phyloP scores from a whole-genome alignment of 2,888 invertebrate genomes.

The Ethmia dodecea region DNA sequence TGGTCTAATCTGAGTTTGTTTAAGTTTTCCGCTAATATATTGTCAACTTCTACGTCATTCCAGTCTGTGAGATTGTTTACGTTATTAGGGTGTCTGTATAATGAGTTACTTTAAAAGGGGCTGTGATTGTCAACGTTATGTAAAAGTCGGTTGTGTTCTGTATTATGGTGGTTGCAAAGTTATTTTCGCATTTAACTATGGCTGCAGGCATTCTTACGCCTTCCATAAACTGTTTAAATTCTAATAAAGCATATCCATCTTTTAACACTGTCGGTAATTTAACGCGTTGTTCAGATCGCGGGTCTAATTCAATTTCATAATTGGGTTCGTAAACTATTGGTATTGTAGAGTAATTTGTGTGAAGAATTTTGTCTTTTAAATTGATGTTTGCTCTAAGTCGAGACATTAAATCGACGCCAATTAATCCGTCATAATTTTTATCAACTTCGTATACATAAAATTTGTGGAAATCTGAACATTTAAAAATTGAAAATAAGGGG shows the following conservation, averaged over 20 bases:
- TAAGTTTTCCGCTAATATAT: conserved; percentile 9
- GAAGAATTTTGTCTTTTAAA: conserved; percentile 9
- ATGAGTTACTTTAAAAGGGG: conserved; percentile 8
- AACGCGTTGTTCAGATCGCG: conserved; percentile 10
- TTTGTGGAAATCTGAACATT: no score
- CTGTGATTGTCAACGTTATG: no score
- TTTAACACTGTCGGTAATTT: conserved; percentile 11
- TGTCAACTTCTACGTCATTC: conserved; percentile 3
- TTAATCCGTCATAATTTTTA: conserved; percentile 11
- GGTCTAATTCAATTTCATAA: conserved; percentile 1
- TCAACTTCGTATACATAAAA: no score
- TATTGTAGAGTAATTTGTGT: conserved; percentile 6
- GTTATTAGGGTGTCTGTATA: no score
- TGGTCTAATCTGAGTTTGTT: conserved; percentile 14
- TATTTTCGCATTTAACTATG: conserved; percentile 9
- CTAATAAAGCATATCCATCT: conserved; percentile 11
- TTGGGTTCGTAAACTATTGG: conserved; percentile 13
- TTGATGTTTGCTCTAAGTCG: conserved; percentile 16
- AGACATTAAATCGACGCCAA: conserved; percentile 17
- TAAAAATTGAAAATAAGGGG: conserved; percentile 12
- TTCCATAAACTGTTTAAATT: conserved; percentile 11
- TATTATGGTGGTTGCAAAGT: conserved; percentile 12
- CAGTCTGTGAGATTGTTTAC: no score
- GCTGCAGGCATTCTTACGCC: conserved; percentile 20
- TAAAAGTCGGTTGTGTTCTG: conserved; percentile 15